Conservation (phyloP, 2,888 invertebrate species). For the Brenthis daphne region DNA sequence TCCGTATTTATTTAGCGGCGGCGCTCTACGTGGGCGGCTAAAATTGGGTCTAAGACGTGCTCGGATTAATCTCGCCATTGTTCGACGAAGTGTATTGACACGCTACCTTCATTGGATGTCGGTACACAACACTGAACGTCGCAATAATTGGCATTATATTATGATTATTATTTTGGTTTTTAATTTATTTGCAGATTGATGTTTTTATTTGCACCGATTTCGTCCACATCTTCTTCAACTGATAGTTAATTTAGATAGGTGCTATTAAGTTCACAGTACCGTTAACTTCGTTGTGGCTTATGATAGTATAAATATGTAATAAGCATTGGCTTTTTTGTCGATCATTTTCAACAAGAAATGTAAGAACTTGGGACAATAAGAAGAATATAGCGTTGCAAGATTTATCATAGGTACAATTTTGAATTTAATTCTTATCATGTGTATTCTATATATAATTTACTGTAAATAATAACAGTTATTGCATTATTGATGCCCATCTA, state of each 20-base stretch:
- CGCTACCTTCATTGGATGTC: conserved; percentile 21
- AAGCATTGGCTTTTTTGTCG: no score
- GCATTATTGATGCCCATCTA: no score
- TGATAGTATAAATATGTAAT: no score
- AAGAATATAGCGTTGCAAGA: no score
- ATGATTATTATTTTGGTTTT: not conserved
- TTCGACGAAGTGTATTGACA: conserved; percentile 34
- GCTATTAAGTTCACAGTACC: no score
- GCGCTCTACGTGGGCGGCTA: conserved; percentile 30
- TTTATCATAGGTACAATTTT: no score
- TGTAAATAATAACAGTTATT: no score
- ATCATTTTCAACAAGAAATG: no score
- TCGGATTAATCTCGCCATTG: conserved; percentile 34
- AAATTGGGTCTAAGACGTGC: conserved; percentile 32
- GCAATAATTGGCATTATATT: conserved; percentile 6
- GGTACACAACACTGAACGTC: conserved; percentile 9
- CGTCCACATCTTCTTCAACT: not conserved
- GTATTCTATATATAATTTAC: no score
- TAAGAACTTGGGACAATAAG: no score
- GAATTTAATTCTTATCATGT: no score
- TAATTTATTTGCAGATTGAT: not conserved
- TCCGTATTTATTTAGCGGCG: conserved; percentile 24
- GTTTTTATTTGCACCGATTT: not conserved
- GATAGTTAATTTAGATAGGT: not conserved
- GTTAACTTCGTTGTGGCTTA: no score